phyloP scores from a whole-genome alignment of 2,797 vertebrate species.

The Cryptoprocta ferox region DNA sequence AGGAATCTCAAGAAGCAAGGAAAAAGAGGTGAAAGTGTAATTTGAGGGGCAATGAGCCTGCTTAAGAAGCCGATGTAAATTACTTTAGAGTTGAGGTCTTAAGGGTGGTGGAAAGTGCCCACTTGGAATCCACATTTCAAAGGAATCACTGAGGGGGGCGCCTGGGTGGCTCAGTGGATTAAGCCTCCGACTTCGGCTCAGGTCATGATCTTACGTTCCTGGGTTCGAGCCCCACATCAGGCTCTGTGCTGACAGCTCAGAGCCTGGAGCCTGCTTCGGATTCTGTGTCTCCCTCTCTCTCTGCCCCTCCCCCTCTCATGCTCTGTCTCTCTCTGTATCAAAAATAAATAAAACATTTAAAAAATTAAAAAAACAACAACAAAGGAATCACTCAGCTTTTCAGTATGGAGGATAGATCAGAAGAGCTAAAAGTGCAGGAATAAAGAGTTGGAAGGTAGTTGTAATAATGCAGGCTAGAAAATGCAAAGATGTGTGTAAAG shows the following conservation, averaged over 20 bases:
- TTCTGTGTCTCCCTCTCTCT: no score
- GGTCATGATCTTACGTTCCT: no score
- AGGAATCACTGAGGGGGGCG: no score
- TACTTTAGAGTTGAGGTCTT: not conserved
- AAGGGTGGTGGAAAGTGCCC: not conserved
- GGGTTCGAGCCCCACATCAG: no score
- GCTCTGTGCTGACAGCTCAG: no score
- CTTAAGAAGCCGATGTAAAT: not conserved
- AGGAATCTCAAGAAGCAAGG: not conserved
- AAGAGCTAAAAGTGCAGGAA: not conserved
- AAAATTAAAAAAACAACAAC: no score
- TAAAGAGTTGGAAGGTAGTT: not conserved
- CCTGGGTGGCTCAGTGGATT: no score
- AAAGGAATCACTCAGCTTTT: not conserved
- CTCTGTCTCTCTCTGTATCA: no score
- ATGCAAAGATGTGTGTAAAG: not conserved
- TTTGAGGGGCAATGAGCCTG: not conserved
- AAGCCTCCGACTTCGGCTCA: no score
- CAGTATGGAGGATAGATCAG: not conserved
- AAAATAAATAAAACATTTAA: no score
- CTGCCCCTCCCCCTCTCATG: no score
- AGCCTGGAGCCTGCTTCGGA: no score
- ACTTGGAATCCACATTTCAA: not conserved
- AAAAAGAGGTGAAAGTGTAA: not conserved
- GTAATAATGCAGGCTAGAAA: not conserved